A percentile compares a stretch with the other conserved stretches of the same genome.
Evolutionary conservation across 2,113 vertebrate species (phyloP).

Genomic region (Menura novaehollandiae): DNA sequence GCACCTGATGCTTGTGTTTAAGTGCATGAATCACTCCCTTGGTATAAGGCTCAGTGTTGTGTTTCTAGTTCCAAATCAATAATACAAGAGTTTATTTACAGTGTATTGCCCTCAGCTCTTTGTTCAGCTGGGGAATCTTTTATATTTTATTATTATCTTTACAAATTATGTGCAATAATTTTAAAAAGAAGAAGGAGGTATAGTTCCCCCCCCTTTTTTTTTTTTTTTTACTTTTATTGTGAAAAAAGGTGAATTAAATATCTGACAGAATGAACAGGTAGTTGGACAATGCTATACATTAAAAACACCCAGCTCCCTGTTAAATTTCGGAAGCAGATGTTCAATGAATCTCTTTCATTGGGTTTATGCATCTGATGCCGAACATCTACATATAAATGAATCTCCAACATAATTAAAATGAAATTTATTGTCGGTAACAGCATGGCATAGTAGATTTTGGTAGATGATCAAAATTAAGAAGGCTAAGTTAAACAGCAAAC

Average conservation of each 20-base stretch:
- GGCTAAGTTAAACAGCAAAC: background rate
- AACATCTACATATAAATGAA: slow-evolving; percentile 41
- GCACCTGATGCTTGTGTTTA: background rate
- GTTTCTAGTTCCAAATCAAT: slow-evolving; percentile 1
- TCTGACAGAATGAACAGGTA: background rate
- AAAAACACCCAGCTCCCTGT: background rate
- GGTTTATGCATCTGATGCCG: background rate
- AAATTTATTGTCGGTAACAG: background rate
- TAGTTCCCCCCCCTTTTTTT: background rate
- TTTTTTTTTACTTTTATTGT: background rate
- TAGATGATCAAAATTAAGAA: background rate
- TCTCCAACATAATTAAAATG: slow-evolving; percentile 9
- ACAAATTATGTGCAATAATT: background rate
- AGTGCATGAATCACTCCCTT: background rate
- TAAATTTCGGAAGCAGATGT: slow-evolving; percentile 3
- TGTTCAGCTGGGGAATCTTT: background rate
- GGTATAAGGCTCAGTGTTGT: background rate
- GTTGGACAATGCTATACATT: background rate
- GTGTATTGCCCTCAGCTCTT: background rate
- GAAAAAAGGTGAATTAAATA: background rate
- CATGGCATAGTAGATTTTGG: background rate
- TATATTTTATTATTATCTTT: background rate
- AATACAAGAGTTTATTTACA: background rate
- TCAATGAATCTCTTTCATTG: background rate
- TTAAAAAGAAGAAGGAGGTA: background rate